Conservation (phyloP, 2,113 vertebrate species). For the Ginglymostoma cirratum region DNA sequence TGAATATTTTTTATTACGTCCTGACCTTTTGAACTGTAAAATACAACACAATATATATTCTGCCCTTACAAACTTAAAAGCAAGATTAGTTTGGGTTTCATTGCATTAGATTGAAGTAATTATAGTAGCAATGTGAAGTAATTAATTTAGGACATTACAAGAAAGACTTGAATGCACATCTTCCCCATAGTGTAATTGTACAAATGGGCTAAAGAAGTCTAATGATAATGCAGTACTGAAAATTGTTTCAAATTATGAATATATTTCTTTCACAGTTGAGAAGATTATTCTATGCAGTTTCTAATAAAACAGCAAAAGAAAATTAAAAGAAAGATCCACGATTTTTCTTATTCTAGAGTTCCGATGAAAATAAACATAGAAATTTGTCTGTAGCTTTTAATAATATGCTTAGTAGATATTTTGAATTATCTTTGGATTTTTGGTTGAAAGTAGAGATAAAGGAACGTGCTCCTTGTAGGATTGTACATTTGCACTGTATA, state of each 20-base stretch:
- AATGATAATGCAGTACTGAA: background rate
- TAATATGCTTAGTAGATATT: background rate
- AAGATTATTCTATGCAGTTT: background rate
- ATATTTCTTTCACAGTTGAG: background rate
- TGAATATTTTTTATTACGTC: background rate
- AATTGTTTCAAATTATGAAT: background rate
- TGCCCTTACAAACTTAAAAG: background rate
- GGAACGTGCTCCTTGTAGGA: background rate
- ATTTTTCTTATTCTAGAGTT: background rate
- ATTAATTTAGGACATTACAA: background rate
- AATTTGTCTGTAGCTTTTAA: background rate
- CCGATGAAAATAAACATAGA: background rate
- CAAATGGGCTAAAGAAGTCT: background rate
- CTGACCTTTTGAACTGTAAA: background rate
- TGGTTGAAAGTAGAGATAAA: background rate
- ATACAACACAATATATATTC: background rate
- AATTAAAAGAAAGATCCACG: background rate
- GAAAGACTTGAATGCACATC: background rate
- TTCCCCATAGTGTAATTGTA: background rate
- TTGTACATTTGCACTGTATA: background rate
- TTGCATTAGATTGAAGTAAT: background rate
- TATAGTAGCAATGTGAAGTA: background rate
- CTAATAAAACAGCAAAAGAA: background rate
- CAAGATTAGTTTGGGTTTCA: background rate
- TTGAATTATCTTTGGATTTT: background rate